Evolutionary conservation across 2,113 vertebrate species (phyloP).

Genomic region (Oryctolagus cuniculus): DNA sequence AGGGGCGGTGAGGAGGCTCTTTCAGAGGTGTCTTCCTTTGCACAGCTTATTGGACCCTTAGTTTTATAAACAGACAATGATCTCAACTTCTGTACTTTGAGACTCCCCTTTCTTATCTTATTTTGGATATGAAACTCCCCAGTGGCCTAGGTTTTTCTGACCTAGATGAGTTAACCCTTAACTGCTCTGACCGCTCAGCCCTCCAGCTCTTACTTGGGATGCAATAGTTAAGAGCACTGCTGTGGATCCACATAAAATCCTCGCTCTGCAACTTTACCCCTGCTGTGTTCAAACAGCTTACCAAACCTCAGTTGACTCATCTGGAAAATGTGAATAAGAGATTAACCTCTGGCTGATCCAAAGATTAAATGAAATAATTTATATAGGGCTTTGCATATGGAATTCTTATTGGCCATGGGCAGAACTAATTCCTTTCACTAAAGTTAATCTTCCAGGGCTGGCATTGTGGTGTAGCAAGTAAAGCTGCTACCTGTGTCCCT

Average conservation of each 20-base stretch:
- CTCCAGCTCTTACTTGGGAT: background rate
- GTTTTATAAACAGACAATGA: constrained; percentile 1
- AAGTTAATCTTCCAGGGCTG: background rate
- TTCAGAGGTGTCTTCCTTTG: background rate
- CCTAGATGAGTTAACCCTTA: background rate
- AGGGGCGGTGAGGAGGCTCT: background rate
- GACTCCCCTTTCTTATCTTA: constrained; percentile 14
- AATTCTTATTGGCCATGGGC: background rate
- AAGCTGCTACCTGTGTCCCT: too few relatives aligned
- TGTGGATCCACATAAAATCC: constrained; percentile 13
- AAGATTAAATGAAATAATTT: constrained; percentile 30
- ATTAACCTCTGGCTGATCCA: background rate
- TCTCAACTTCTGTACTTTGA: constrained; percentile 9
- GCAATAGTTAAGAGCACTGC: background rate
- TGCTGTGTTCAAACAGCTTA: constrained; percentile 38
- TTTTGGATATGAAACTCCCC: background rate
- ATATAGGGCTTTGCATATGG: background rate
- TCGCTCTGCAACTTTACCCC: constrained; percentile 33
- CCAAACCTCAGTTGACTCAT: constrained; percentile 10
- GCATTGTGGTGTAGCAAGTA: too few relatives aligned
- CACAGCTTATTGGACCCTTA: background rate
- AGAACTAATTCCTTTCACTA: constrained; percentile 32
- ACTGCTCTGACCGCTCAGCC: background rate
- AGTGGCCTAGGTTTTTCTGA: constrained; percentile 12
- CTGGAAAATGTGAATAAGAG: constrained; percentile 38